A percentile compares a stretch with the other conserved stretches of the same genome.
Evolutionary conservation across 2,888 invertebrate genomes (phyloP).

Genomic region (Ypsolopha scabrella): DNA sequence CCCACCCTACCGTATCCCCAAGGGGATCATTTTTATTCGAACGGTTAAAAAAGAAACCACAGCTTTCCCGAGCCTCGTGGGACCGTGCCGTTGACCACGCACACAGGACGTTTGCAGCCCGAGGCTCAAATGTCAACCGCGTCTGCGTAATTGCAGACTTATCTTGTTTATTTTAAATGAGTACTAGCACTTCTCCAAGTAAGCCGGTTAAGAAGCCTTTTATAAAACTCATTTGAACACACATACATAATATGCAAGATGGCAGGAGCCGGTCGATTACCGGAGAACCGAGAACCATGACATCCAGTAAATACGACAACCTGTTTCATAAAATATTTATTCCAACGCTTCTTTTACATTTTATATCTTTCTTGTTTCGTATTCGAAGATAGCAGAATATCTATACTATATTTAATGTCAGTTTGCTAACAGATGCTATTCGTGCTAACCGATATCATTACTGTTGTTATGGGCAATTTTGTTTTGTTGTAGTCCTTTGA

Average conservation of each 20-base stretch:
- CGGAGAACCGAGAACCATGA: slow-evolving; percentile 14
- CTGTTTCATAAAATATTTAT: slow-evolving; percentile 33
- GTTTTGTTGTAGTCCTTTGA: background rate
- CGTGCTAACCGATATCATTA: slow-evolving; percentile 10
- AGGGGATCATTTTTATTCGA: slow-evolving; percentile 23
- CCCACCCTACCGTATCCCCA: slow-evolving; percentile 2
- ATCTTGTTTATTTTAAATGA: slow-evolving; percentile 25
- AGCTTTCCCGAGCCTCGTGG: slow-evolving; percentile 48
- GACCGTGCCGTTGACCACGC: slow-evolving; percentile 34
- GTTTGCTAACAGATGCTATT: slow-evolving; percentile 5
- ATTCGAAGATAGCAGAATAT: slow-evolving; percentile 23
- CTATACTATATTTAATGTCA: slow-evolving; percentile 21
- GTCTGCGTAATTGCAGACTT: slow-evolving; percentile 40
- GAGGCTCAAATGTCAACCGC: slow-evolving; percentile 53
- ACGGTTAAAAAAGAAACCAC: slow-evolving; percentile 36
- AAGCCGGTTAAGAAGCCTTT: slow-evolving; percentile 19
- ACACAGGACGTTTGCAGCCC: slow-evolving; percentile 17
- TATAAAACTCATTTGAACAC: slow-evolving; percentile 14
- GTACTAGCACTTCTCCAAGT: slow-evolving; percentile 21
- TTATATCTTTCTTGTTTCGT: slow-evolving; percentile 28
- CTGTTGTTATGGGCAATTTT: background rate
- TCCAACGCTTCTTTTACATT: slow-evolving; percentile 27
- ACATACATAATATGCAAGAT: slow-evolving; percentile 2
- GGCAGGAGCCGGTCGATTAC: slow-evolving; percentile 7
- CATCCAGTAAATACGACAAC: slow-evolving; percentile 16